phyloP scores from a whole-genome alignment of 2,888 invertebrate genomes.

The Yponomeuta sedellus region DNA sequence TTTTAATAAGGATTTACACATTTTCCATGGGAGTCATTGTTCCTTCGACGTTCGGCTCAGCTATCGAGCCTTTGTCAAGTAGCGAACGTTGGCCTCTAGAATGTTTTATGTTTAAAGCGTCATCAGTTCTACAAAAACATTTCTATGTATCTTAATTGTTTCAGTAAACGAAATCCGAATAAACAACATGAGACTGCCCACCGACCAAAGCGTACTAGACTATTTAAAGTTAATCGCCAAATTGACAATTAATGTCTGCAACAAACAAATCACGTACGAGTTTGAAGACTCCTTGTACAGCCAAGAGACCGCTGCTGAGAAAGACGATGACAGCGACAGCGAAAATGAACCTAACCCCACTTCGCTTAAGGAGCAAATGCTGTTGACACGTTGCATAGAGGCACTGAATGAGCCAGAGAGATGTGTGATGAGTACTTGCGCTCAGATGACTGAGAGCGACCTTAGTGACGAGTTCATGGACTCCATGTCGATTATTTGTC shows the following conservation, averaged over 20 bases:
- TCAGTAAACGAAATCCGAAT: slow-evolving; percentile 66
- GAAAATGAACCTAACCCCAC: slow-evolving; percentile 70
- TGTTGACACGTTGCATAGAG: slow-evolving; percentile 77
- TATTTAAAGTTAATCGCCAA: slow-evolving; percentile 65
- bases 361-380: slow-evolving; percentile 59
- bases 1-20: no score
- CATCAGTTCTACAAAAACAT: no score
- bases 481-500: slow-evolving; percentile 86
- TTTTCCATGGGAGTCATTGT: no score
- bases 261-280: slow-evolving; percentile 61
- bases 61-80: no score
- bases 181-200: slow-evolving; percentile 74
- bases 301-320: slow-evolving; percentile 65
- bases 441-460: slow-evolving; percentile 70
- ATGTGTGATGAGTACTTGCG: slow-evolving; percentile 55
- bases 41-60: no score
- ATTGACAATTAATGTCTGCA: slow-evolving; percentile 60
- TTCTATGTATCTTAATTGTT: slow-evolving; percentile 21
- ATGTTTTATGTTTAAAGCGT: no score
- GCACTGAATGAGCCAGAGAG: slow-evolving; percentile 79
- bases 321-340: slow-evolving; percentile 77
- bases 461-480: slow-evolving; percentile 77
- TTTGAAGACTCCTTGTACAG: slow-evolving; percentile 66
- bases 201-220: slow-evolving; percentile 59
- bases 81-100: no score